Evolutionary conservation across 2,797 vertebrate species (phyloP).

Genomic region (Pelochelys cantorii): DNA sequence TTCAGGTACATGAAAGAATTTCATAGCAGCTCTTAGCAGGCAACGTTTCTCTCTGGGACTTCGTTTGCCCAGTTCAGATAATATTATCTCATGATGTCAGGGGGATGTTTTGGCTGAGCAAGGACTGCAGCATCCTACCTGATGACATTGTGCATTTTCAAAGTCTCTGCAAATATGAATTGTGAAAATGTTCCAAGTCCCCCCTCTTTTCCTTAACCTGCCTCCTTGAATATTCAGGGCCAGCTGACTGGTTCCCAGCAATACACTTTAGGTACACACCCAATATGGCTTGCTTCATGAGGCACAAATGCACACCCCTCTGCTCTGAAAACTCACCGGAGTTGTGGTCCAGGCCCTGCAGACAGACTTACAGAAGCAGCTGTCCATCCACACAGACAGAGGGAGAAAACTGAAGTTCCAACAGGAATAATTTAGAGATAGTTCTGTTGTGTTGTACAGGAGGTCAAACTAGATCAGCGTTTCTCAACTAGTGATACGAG

Average conservation of each 20-base stretch:
- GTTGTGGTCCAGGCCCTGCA: not conserved
- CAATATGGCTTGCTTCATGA: not conserved
- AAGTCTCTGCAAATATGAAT: not conserved
- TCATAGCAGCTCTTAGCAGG: conserved; percentile 54
- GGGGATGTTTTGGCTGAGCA: conserved; percentile 43
- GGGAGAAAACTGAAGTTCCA: not conserved
- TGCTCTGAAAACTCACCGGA: not conserved
- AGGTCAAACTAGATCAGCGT: not conserved
- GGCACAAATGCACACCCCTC: not conserved
- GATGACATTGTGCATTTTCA: conserved; percentile 38
- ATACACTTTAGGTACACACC: not conserved
- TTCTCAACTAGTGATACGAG: too few species aligned
- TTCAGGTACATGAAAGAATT: conserved; percentile 58
- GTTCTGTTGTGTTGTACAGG: not conserved
- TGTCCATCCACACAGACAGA: not conserved
- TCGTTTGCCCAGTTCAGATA: conserved; percentile 52
- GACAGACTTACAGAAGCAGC: not conserved
- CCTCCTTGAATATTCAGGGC: not conserved
- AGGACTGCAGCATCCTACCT: conserved; percentile 64
- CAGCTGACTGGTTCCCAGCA: not conserved
- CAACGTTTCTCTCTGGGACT: conserved; percentile 46
- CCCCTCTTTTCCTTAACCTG: conserved; percentile 4
- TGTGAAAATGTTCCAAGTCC: not conserved
- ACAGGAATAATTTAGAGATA: not conserved
- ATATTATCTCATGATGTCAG: conserved; percentile 68